phyloP scores from a whole-genome alignment of 35 echinoderm and acorn worm genomes.

The Ophiothrix spiculata region DNA sequence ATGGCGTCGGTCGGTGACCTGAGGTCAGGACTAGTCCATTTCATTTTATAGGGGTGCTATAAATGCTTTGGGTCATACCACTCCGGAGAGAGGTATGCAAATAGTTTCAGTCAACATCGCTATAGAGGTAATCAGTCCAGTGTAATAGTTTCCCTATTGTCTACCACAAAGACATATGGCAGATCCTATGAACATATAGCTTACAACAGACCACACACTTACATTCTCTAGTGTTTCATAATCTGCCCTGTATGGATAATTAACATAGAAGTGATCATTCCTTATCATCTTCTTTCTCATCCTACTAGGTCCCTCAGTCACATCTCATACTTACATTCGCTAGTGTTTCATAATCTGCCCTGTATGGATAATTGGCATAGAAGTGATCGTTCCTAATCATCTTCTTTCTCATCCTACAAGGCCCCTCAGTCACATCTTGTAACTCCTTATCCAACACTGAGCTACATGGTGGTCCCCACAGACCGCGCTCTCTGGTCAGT shows the following conservation, averaged over 20 bases:
- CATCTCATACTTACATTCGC: conserved; percentile 55
- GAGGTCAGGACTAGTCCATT: too few species aligned
- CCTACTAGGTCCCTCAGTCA: conserved; percentile 86
- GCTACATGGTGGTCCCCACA: conserved; percentile 77
- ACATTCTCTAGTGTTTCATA: conserved; percentile 40
- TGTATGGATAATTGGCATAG: conserved; percentile 68
- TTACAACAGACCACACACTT: too few species aligned
- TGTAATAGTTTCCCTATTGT: too few species aligned
- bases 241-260: conserved; percentile 58
- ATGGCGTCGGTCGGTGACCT: too few species aligned
- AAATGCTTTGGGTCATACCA: too few species aligned
- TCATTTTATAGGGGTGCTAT: too few species aligned
- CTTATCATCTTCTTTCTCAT: conserved; percentile 96
- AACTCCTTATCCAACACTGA: conserved; percentile 89
- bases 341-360: conserved; percentile 30
- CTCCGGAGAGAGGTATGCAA: too few species aligned
- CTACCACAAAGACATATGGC: too few species aligned
- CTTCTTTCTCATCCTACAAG: conserved; percentile 93
- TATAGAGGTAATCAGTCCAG: too few species aligned
- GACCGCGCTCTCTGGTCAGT: conserved; percentile 78
- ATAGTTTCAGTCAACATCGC: too few species aligned
- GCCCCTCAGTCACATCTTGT: conserved; percentile 95
- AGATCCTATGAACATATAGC: too few species aligned
- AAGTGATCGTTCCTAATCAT: conserved; percentile 86
- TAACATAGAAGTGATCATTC: conserved; percentile 84